Conservation (phyloP, 2,797 vertebrate species). For the Apogon talboti region DNA sequence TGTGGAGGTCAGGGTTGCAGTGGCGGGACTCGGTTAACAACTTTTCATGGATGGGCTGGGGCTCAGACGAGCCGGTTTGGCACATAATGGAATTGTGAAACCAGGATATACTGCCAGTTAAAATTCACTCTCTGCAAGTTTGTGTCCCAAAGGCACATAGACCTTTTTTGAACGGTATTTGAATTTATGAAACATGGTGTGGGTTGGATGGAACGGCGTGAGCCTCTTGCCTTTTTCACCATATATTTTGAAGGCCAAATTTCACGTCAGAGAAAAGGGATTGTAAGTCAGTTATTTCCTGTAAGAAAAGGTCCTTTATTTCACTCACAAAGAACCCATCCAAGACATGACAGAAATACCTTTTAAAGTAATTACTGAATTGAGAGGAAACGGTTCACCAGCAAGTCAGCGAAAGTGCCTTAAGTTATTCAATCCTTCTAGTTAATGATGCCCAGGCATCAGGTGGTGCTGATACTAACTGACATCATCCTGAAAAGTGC, state of each 20-base stretch:
- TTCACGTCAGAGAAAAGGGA: slow-evolving; percentile 60
- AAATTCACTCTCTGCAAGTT: slow-evolving; percentile 75
- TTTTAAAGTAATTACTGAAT: slow-evolving; percentile 75
- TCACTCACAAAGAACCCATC: slow-evolving; percentile 68
- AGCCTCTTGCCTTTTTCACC: slow-evolving; percentile 45
- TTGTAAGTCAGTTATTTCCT: slow-evolving; percentile 60
- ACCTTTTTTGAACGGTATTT: slow-evolving; percentile 66
- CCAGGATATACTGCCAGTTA: slow-evolving; percentile 67
- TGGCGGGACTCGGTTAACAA: slow-evolving; percentile 82
- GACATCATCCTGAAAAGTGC: slow-evolving; percentile 83
- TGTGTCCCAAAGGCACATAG: slow-evolving; percentile 69
- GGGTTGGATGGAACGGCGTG: slow-evolving; percentile 45
- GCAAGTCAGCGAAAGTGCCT: slow-evolving; percentile 53
- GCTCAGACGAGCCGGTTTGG: slow-evolving; percentile 82
- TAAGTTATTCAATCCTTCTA: slow-evolving; percentile 52
- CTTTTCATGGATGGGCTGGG: slow-evolving; percentile 80
- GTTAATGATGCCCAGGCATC: slow-evolving; percentile 81
- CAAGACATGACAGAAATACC: slow-evolving; percentile 64
- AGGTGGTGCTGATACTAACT: slow-evolving; percentile 84
- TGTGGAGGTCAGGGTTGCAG: slow-evolving; percentile 69
- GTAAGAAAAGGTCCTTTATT: slow-evolving; percentile 65
- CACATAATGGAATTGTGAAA: slow-evolving; percentile 78
- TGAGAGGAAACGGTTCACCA: slow-evolving; percentile 51
- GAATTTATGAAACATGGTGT: slow-evolving; percentile 68
- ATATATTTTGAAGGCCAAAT: slow-evolving; percentile 60